These are phyloP conservation scores for Felis chaus DNA, from an alignment of 2,113 vertebrate genomes.

Conservation along the genomic window DNA sequence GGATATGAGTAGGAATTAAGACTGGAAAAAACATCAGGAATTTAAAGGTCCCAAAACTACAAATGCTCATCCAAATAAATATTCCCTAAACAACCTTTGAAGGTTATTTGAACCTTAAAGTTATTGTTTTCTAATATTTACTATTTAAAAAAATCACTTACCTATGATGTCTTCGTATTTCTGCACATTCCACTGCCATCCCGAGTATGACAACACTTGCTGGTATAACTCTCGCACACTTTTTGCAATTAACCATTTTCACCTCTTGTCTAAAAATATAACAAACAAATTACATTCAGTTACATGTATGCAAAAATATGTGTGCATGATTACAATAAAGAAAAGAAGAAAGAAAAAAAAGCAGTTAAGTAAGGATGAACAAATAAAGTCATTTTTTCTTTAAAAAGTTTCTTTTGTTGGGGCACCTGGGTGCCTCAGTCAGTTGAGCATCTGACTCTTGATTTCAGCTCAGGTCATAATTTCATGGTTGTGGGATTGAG, in stretches of 20 bases:
- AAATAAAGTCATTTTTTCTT: neutral
- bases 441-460: too few species aligned
- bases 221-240: slow-evolving; percentile 93
- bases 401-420: neutral
- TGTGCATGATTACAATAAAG: neutral
- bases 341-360: neutral
- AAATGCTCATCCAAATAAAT: neutral
- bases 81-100: neutral
- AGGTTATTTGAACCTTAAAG: neutral
- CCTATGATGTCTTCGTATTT: slow-evolving; percentile 97
- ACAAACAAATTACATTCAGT: slow-evolving; percentile 28
- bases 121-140: neutral
- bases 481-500: too few species aligned
- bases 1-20: neutral
- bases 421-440: too few species aligned
- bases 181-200: slow-evolving; percentile 93
- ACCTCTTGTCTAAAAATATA: slow-evolving; percentile 80
- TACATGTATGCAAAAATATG: neutral
- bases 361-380: neutral
- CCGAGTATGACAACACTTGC: slow-evolving; percentile 92
- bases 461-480: too few species aligned
- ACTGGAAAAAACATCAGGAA: neutral
- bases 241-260: slow-evolving; percentile 72
- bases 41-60: neutral
- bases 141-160: slow-evolving; percentile 68